phyloP scores from a whole-genome alignment of 2,797 vertebrate genomes.

The Gymnothorax javanicus region DNA sequence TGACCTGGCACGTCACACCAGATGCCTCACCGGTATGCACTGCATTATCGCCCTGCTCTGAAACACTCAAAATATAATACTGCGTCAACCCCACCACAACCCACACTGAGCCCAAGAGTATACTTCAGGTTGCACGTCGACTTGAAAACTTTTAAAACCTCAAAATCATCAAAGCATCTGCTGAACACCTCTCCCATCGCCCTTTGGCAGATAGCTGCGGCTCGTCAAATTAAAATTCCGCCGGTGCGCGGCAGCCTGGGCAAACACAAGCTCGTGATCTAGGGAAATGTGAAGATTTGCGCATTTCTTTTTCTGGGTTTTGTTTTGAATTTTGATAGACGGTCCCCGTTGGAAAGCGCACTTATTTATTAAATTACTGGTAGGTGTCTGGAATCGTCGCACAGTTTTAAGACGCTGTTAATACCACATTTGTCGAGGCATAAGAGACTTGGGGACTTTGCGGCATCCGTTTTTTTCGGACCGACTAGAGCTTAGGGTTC shows the following conservation, averaged over 20 bases:
- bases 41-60: not conserved
- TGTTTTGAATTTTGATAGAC: not conserved
- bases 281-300: not conserved
- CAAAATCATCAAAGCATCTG: slow-evolving; percentile 1
- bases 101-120: not conserved
- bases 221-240: slow-evolving; percentile 16
- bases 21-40: not conserved
- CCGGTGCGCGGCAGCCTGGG: not conserved
- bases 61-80: not conserved
- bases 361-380: too few species aligned
- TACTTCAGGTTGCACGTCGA: not conserved
- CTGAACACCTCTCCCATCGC: not conserved
- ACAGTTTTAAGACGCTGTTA: slow-evolving; percentile 53
- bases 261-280: not conserved
- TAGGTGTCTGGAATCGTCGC: slow-evolving; percentile 58
- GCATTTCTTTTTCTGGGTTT: not conserved
- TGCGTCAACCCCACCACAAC: not conserved
- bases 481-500: slow-evolving; percentile 34
- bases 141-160: not conserved
- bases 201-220: not conserved
- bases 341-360: slow-evolving; percentile 42
- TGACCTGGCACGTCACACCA: too few species aligned
- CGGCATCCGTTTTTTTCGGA: slow-evolving; percentile 36
- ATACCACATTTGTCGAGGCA: slow-evolving; percentile 48
- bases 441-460: slow-evolving; percentile 45